These are phyloP conservation scores for Sylvicola cinctus DNA, from an alignment of 2,888 invertebrate species.

Conservation along the genomic window DNA sequence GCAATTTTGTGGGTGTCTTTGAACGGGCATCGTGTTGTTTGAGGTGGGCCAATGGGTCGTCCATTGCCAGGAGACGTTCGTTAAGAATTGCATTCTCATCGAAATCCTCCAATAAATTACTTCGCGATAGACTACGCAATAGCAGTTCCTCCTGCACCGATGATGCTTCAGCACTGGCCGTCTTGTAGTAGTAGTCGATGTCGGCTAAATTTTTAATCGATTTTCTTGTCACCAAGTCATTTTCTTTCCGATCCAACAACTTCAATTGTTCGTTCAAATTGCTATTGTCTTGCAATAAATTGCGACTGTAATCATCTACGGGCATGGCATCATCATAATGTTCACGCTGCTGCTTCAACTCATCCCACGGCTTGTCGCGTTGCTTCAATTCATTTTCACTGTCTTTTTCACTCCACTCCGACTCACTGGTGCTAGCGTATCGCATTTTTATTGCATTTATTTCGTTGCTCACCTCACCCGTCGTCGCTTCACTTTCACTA, in stretches of 20 bases:
- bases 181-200: neutral
- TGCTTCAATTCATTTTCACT: too few species aligned
- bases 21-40: too few species aligned
- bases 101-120: constrained; percentile 2
- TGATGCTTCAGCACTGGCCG: neutral
- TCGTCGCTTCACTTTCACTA: too few species aligned
- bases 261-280: constrained; percentile 22
- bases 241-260: constrained; percentile 18
- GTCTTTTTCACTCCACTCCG: too few species aligned
- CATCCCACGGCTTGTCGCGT: too few species aligned
- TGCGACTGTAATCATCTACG: constrained; percentile 9
- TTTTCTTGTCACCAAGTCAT: constrained; percentile 14
- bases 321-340: neutral
- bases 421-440: too few species aligned
- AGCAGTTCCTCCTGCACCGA: neutral
- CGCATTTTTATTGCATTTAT: too few species aligned
- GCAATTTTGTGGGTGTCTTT: too few species aligned
- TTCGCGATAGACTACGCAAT: neutral
- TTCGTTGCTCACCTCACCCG: too few species aligned
- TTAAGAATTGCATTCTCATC: constrained; percentile 2
- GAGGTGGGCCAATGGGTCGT: too few species aligned
- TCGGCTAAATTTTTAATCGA: constrained; percentile 1
- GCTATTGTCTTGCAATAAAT: constrained; percentile 19
- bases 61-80: neutral
- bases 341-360: too few species aligned